Evolutionary conservation across 2,888 invertebrate species (phyloP), one percentile per base, ranked within the genome.

Genomic region (Operophtera brumata): DNA sequence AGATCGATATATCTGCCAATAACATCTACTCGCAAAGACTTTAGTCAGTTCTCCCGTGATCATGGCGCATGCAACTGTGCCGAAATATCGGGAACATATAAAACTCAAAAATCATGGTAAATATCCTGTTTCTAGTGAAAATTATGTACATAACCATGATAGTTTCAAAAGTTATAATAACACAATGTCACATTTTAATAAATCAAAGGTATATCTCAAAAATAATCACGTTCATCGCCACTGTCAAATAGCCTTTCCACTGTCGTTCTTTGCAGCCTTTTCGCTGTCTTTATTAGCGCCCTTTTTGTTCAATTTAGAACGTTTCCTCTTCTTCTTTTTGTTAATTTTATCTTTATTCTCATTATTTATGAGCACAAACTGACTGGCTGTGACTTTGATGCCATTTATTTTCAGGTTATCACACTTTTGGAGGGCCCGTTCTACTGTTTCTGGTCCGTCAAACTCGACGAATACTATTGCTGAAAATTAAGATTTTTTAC

Each of bases 391-490:
- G 1, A 88, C 63, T 51, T 80, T 84, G 57, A 85, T 86, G 10
- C 82, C 81, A 45, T 73, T 78, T 28, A 85, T 73, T 59, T 73
- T 80, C 1, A 64, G 61, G 8, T 69, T 73, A 8, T 69, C 64
- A 4, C 74, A 71, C 41, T 73, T 59, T 39, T 73, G 70, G 6
- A 84, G 42, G 0, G 87, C 88, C 7, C 67, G 65, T 10, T 79
- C 75, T 1, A 84, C 80, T 0, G 84, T 66, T 12, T 77, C 75
- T 0, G 84, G 84, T 0, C 84, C 78, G 36, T 85, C 84, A 43
- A 88, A 82, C 53, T 87, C 86, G 4, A 88, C 67, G 64, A 88
- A 88, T 6, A 77, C 78, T 6, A 86, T 82, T 0, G 73, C 88
- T 88, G 78, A 37, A 69, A 41, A 40, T 8, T 7, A 14, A 28